phyloP scores from a whole-genome alignment of 2,113 vertebrate genomes.

The Nesoenas mayeri region DNA sequence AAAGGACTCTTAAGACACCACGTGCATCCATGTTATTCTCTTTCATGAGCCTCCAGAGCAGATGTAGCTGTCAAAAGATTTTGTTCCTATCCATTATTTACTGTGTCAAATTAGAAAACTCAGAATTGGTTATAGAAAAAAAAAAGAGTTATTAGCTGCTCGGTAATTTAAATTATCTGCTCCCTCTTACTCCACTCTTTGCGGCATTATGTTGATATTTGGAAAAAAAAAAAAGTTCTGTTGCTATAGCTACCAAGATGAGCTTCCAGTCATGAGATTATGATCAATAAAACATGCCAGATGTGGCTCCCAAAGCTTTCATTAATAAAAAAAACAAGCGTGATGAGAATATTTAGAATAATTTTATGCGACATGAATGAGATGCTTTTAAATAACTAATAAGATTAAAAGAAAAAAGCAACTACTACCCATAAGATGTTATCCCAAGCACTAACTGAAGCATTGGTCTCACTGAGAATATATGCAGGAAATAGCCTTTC shows the following conservation, averaged over 20 bases:
- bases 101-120: not conserved
- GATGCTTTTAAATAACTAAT: not conserved
- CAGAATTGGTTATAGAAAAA: not conserved
- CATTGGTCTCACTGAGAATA: not conserved
- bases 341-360: not conserved
- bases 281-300: constrained; percentile 64
- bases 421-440: not conserved
- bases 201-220: not conserved
- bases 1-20: not conserved
- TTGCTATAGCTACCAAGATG: constrained; percentile 60
- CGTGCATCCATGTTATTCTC: not conserved
- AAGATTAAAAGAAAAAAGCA: not conserved
- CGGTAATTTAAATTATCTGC: constrained; percentile 15
- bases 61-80: not conserved
- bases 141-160: constrained; percentile 17
- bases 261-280: constrained; percentile 28
- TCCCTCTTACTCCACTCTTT: not conserved
- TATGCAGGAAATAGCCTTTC: not conserved
- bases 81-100: constrained; percentile 29
- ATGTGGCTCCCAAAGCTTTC: constrained; percentile 42
- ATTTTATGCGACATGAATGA: not conserved
- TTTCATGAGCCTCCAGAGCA: constrained; percentile 2
- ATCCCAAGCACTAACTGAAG: not conserved
- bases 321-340: not conserved
- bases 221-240: not conserved